Conservation (phyloP, 2,888 invertebrate species). For the Cinara cedri region DNA sequence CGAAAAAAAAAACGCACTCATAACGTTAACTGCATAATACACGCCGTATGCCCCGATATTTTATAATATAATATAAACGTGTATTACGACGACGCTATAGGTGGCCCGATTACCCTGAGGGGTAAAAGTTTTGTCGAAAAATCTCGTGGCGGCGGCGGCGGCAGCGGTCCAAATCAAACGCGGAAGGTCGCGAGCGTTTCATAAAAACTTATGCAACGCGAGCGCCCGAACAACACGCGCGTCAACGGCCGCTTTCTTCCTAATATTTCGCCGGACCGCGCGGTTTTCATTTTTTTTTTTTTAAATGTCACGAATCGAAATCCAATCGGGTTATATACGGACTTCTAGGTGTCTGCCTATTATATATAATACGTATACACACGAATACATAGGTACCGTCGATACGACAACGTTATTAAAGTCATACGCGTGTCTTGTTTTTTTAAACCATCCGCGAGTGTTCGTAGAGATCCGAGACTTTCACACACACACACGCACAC, state of each 20-base stretch:
- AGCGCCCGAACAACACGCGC: neutral
- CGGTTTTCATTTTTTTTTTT: neutral
- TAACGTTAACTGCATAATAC: neutral
- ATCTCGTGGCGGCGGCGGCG: too few relatives aligned
- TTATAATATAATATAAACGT: neutral
- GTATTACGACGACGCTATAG: neutral
- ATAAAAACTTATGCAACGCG: slow-evolving; percentile 35
- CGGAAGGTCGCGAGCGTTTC: slow-evolving; percentile 46
- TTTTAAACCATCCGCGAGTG: neutral
- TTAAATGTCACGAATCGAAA: slow-evolving; percentile 55
- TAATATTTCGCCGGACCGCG: neutral
- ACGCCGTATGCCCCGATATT: too few relatives aligned
- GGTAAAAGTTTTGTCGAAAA: slow-evolving; percentile 23
- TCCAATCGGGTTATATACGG: slow-evolving; percentile 25
- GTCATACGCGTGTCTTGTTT: too few relatives aligned
- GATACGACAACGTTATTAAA: neutral
- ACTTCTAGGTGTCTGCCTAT: too few relatives aligned
- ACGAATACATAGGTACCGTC: too few relatives aligned
- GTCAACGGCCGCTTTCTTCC: slow-evolving; percentile 46
- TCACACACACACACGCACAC: neutral
- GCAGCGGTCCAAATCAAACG: slow-evolving; percentile 15
- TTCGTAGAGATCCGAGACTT: neutral
- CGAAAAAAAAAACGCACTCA: too few relatives aligned
- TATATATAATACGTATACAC: too few relatives aligned
- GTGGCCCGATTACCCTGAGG: neutral